Evolutionary conservation across 2,888 invertebrate genomes (phyloP), one percentile per base, ranked within the genome.

Genomic region (Caenorhabditis sp.): DNA sequence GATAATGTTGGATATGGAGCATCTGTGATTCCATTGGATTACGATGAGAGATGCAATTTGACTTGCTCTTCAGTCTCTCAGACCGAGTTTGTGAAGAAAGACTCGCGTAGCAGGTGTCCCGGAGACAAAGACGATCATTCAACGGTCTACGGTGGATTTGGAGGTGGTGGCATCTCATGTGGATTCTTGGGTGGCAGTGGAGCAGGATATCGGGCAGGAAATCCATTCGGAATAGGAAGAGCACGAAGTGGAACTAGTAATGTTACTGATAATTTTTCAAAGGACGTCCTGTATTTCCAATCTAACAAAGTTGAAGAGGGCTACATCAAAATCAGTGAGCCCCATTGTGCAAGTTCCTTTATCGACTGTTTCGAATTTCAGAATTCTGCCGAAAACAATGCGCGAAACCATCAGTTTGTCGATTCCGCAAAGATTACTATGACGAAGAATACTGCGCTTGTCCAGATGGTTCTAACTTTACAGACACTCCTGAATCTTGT

Each of bases 141-240:
- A 10, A 77, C 77, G 3, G 73, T 82, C 0, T 58, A 63, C 1
- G 89, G 89, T 7, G 89, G 89, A 19, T 88, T 87, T 59, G 89
- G 89, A 5, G 89, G 89, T 0, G 89, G 89, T 10, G 88, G 87
- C 19, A 87, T 84, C 10, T 69, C 86, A 35, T 90, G 90, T 72
- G 88, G 87, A 6, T 58, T 85, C 24, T 84, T 84, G 6, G 89
- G 90, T 16, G 88, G 89, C 1, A 87, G 89, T 28, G 90, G 90
- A 22, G 90, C 84, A 3, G 90, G 90, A 6, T 87, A 85, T 61
- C 31, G n/a, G 26, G 89, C 84, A 26, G 82, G 81, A 26, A 76
- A 76, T 58, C 79, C 73, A 28, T 68, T 82, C 22, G 85, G 83
- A 19, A 58, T 19, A 6, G 58, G 77, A 41, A 70, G 70, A 54